These are phyloP conservation scores for Epiblema foenella DNA, from an alignment of 2,888 invertebrate species.

Conservation along the genomic window DNA sequence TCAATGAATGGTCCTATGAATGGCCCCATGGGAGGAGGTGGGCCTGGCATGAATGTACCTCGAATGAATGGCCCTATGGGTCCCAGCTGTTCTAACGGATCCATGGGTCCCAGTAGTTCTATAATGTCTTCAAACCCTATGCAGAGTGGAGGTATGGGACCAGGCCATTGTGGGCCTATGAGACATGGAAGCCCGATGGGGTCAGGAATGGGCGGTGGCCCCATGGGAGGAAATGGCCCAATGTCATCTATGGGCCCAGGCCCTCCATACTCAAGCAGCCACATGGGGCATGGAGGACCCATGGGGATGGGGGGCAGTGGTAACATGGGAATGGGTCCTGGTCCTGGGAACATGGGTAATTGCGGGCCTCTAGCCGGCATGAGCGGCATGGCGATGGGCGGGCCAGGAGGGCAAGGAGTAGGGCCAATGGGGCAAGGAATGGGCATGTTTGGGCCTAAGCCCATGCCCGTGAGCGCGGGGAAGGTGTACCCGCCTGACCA, in stretches of 20 bases:
- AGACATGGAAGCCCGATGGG: constrained; percentile 84
- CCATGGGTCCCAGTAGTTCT: constrained; percentile 83
- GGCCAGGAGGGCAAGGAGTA: constrained; percentile 81
- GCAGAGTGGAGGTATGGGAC: constrained; percentile 80
- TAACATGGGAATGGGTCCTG: constrained; percentile 80
- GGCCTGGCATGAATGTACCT: constrained; percentile 84
- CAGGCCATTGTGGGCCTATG: constrained; percentile 83
- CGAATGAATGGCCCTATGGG: constrained; percentile 85
- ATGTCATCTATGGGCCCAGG: constrained; percentile 81
- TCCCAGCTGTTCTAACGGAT: constrained; percentile 83
- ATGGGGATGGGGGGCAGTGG: constrained; percentile 81
- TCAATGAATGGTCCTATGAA: constrained; percentile 85
- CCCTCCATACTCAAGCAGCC: constrained; percentile 78
- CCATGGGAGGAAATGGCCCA: constrained; percentile 82
- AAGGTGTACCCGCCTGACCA: constrained; percentile 98
- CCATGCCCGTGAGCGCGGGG: constrained; percentile 96
- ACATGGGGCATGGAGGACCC: constrained; percentile 82
- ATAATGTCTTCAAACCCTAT: constrained; percentile 84
- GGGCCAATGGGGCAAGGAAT: constrained; percentile 86
- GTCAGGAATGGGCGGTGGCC: constrained; percentile 84
- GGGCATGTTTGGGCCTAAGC: constrained; percentile 91
- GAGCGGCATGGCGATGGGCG: constrained; percentile 83
- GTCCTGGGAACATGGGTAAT: constrained; percentile 79
- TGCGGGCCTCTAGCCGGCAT: constrained; percentile 82
- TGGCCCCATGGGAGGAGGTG: constrained; percentile 86